These are phyloP conservation scores for Theretra japonica DNA, from an alignment of 2,888 invertebrate species.

Conservation along the genomic window DNA sequence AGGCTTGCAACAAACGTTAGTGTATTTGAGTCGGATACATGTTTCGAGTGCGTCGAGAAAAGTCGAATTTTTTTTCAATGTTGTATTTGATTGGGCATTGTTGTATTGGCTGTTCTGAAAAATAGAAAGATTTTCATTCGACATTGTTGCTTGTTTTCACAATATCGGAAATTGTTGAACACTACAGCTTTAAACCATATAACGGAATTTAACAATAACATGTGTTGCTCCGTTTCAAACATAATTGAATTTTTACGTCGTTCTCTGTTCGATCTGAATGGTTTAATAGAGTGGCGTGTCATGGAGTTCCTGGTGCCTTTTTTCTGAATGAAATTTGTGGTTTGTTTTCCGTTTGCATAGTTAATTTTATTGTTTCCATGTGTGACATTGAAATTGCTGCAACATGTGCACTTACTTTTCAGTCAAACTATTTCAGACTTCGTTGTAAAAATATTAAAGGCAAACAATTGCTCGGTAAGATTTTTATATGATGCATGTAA, in stretches of 20 bases:
- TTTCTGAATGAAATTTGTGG: neutral
- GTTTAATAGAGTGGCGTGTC: neutral
- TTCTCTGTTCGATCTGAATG: neutral
- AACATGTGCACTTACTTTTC: too few species aligned
- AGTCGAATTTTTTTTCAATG: constrained; percentile 14
- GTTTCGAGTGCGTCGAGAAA: constrained; percentile 25
- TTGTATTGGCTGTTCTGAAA: constrained; percentile 18
- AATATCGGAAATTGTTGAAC: constrained; percentile 14
- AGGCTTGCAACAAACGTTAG: neutral
- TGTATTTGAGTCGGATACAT: constrained; percentile 18
- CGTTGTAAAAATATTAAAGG: too few species aligned
- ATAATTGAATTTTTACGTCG: neutral
- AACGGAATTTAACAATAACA: neutral
- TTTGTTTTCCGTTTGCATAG: neutral
- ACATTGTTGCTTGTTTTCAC: constrained; percentile 28
- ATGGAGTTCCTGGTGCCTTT: neutral
- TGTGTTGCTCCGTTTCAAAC: neutral
- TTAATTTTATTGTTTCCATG: neutral
- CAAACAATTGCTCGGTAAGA: too few species aligned
- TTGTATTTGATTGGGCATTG: constrained; percentile 24
- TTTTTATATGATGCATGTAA: too few species aligned
- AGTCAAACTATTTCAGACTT: too few species aligned
- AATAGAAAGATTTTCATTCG: constrained; percentile 28
- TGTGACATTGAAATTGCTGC: too few species aligned
- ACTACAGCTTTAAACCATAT: neutral